These are phyloP conservation scores for Nyctereutes procyonoides DNA, from an alignment of 2,113 vertebrate genomes.

Conservation along the genomic window DNA sequence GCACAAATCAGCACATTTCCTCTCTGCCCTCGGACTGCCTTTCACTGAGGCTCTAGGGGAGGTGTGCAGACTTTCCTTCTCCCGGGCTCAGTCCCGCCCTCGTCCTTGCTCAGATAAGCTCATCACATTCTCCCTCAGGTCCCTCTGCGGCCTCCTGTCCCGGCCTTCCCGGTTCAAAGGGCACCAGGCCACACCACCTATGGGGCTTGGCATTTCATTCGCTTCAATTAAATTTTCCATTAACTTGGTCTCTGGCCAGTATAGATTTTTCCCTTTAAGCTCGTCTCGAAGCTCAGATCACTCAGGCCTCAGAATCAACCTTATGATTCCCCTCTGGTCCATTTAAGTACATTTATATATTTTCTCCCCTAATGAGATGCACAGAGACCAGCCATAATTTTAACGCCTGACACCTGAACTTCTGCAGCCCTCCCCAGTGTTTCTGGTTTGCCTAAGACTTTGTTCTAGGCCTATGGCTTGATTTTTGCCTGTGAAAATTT, in stretches of 20 bases:
- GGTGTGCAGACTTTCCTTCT: conserved; percentile 37
- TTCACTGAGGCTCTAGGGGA: background rate
- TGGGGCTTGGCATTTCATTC: conserved; percentile 65
- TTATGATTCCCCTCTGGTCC: conserved; percentile 74
- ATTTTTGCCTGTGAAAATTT: conserved; percentile 27
- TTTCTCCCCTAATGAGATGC: conserved; percentile 81
- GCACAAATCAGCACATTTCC: background rate
- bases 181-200: conserved; percentile 65
- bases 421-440: conserved; percentile 25
- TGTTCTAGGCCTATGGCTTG: conserved; percentile 18
- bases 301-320: conserved; percentile 73
- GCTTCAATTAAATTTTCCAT: conserved; percentile 80
- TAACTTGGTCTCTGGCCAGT: conserved; percentile 76
- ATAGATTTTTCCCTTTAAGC: conserved; percentile 76
- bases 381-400: conserved; percentile 81
- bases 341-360: conserved; percentile 80
- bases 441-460: conserved; percentile 66
- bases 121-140: conserved; percentile 46
- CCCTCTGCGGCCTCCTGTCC: conserved; percentile 63
- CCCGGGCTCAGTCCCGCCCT: conserved; percentile 69
- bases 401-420: conserved; percentile 82
- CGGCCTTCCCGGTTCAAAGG: conserved; percentile 79
- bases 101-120: conserved; percentile 63
- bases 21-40: background rate
- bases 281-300: conserved; percentile 56